Evolutionary conservation across 2,888 invertebrate genomes (phyloP), one percentile per base, ranked within the genome.

Genomic region (Stenichneumon culpator): DNA sequence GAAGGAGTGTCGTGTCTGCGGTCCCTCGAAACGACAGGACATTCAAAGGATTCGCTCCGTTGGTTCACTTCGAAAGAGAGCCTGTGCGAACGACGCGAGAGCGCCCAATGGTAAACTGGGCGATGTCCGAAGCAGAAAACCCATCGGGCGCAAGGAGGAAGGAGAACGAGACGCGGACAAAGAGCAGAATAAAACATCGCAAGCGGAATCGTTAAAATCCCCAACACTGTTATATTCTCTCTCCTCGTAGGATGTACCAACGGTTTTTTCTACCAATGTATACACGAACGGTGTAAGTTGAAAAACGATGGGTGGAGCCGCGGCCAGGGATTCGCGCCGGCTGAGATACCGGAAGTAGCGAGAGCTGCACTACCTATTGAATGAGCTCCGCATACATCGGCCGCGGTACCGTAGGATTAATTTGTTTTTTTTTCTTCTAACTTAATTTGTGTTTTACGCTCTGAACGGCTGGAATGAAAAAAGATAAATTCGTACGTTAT

Each of bases 301-400:
- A 44, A 78, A 82, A 74, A 79, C 52, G 77, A 69, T 84, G 84
- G 84, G 82, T 75, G 84, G 82, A 79, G 67, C 63, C 39, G 70
- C 28, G 1, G 32, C 32, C 70, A 50, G 79, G 67, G 79, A 68
- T 70, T 79, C 74, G 36, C 70, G 70, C 79, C 32, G 47, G 69
- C 79, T 32, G 65, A 79, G 77, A 70, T 67, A 82, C 79, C 82
- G 75, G 79, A 82, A 79, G 69, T 74, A 72, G 78, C 25, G 79
- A 69, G 75, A 70, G 84, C 50, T 68, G 63, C 74, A 60, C 39
- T 19, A 57, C 67, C 22, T 68, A 50, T 85, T 65, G 52, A 82
- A 82, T 57, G 70, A 75, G 65, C 75, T 70, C 69, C 25, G 79
- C 65, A 67, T 65, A 70, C 68, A 84, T 81, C 79, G 75, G 39